Evolutionary conservation across 2,797 vertebrate genomes (phyloP).

Genomic region (Mallotus villosus): DNA sequence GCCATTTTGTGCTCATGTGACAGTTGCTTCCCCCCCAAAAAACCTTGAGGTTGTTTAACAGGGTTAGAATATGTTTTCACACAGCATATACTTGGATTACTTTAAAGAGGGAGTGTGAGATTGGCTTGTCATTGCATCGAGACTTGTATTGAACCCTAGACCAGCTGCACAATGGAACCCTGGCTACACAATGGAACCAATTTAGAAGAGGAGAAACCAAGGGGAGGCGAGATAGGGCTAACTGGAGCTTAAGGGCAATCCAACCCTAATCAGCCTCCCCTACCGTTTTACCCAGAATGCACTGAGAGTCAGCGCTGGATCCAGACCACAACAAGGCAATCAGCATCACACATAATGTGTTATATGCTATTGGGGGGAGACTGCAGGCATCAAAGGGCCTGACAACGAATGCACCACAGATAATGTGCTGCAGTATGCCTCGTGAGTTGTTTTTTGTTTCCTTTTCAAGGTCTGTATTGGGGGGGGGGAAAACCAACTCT

Average conservation of each 20-base stretch:
- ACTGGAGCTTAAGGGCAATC: conserved; percentile 38
- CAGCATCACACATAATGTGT: conserved; percentile 34
- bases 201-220: conserved; percentile 28
- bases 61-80: conserved; percentile 10
- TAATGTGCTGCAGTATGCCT: conserved; percentile 33
- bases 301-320: conserved; percentile 26
- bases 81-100: neutral
- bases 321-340: conserved; percentile 47
- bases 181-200: conserved; percentile 25
- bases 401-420: conserved; percentile 47
- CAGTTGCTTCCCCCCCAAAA: conserved; percentile 27
- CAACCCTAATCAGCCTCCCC: conserved; percentile 48
- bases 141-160: conserved; percentile 13
- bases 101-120: neutral
- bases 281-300: conserved; percentile 39
- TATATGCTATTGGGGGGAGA: conserved; percentile 25
- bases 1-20: conserved; percentile 39
- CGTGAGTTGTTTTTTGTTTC: neutral
- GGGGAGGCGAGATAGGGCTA: conserved; percentile 17
- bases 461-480: neutral
- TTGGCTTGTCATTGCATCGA: conserved; percentile 21
- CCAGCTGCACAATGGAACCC: conserved; percentile 23
- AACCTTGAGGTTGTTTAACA: conserved; percentile 37
- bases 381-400: conserved; percentile 34
- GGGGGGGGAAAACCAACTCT: neutral